Evolutionary conservation across 2,888 invertebrate genomes (phyloP).

Genomic region (Colletes collaris): DNA sequence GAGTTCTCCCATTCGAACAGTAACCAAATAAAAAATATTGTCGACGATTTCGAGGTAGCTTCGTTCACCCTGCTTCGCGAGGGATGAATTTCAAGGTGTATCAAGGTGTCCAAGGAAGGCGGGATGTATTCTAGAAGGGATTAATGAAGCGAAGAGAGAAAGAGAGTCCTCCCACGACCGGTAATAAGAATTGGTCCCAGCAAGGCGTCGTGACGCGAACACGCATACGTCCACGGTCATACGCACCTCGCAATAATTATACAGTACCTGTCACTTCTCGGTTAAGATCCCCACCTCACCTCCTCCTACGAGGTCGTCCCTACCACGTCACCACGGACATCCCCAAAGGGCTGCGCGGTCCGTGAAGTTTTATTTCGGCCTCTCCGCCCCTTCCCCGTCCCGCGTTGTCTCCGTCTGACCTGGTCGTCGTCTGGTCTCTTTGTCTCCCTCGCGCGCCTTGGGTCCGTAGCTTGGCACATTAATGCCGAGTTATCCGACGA

Average conservation of each 20-base stretch:
- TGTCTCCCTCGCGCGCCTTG: conserved; percentile 46
- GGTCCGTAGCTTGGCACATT: conserved; percentile 69
- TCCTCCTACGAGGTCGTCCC: conserved; percentile 21
- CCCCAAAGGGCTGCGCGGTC: conserved; percentile 47
- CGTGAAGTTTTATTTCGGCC: conserved; percentile 50
- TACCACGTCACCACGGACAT: conserved; percentile 47
- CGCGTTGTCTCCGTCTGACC: background rate
- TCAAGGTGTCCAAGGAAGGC: conserved; percentile 29
- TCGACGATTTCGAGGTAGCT: no score
- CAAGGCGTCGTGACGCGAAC: conserved; percentile 72
- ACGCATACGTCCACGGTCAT: conserved; percentile 70
- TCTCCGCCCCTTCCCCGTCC: conserved; percentile 9
- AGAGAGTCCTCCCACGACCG: background rate
- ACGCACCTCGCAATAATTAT: conserved; percentile 70
- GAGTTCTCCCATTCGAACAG: no score
- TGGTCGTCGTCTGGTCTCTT: conserved; percentile 9
- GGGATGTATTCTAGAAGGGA: conserved; percentile 27
- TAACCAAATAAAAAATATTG: no score
- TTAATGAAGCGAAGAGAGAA: conserved; percentile 43
- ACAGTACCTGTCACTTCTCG: conserved; percentile 58
- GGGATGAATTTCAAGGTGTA: conserved; percentile 35
- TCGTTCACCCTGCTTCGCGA: no score
- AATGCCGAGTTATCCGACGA: conserved; percentile 76
- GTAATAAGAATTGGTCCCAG: conserved; percentile 68
- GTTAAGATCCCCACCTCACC: conserved; percentile 35